A percentile compares a stretch with the other conserved stretches of the same genome.
These are phyloP conservation scores for Phymorhynchus buccinoides DNA, from an alignment of 1,140 invertebrate genomes.

Conservation along the genomic window DNA sequence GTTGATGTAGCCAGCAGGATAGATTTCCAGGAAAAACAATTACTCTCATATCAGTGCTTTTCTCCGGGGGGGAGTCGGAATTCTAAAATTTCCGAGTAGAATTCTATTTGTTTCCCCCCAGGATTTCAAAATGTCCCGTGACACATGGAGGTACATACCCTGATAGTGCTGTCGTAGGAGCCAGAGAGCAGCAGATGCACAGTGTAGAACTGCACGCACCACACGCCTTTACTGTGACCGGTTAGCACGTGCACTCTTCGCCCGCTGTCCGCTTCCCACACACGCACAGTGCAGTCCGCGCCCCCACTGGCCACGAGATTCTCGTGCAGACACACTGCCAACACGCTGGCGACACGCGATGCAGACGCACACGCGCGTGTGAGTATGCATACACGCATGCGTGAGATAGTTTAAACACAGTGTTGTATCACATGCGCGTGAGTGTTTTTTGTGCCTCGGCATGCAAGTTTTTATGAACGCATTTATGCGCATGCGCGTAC, in stretches of 20 bases:
- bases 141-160: conserved; percentile 53
- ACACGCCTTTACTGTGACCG: conserved; percentile 66
- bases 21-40: too few species aligned
- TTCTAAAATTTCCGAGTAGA: too few species aligned
- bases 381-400: not conserved
- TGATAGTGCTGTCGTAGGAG: conserved; percentile 66
- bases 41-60: too few species aligned
- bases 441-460: too few species aligned
- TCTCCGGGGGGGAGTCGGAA: too few species aligned
- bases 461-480: too few species aligned
- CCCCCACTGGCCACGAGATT: conserved; percentile 62
- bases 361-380: not conserved
- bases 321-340: conserved; percentile 60
- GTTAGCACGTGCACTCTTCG: conserved; percentile 54
- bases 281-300: conserved; percentile 61
- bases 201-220: conserved; percentile 68
- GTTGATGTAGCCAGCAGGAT: too few species aligned
- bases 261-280: conserved; percentile 63
- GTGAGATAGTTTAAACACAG: too few species aligned
- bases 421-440: too few species aligned
- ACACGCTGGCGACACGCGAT: conserved; percentile 51
- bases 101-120: too few species aligned
- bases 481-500: too few species aligned
- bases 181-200: conserved; percentile 64
- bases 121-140: too few species aligned